Percentiles rank a stretch among this genome's conserved stretches.
Evolutionary conservation across 2,888 invertebrate species (phyloP).

Genomic region (Cryptus armator): DNA sequence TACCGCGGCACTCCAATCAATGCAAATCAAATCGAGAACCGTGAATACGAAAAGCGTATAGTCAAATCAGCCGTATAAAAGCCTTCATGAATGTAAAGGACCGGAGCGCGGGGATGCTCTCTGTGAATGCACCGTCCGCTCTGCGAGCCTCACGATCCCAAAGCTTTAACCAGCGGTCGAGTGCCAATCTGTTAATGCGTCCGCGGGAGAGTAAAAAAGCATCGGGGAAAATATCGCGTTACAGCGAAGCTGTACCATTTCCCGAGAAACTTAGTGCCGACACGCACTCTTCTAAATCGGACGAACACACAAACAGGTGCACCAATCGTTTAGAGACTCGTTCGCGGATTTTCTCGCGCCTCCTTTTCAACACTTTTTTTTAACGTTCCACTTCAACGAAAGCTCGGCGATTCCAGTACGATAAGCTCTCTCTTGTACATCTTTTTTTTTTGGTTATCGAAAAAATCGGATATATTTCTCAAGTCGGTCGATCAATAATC

Average conservation of each 20-base stretch:
- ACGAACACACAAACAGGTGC: constrained; percentile 20
- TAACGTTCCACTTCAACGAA: constrained; percentile 59
- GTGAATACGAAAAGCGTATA: constrained; percentile 81
- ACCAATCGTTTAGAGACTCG: constrained; percentile 40
- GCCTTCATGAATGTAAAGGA: constrained; percentile 84
- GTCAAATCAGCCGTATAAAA: constrained; percentile 84
- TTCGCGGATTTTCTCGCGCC: constrained; percentile 62
- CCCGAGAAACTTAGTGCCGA: constrained; percentile 34
- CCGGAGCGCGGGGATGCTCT: constrained; percentile 79
- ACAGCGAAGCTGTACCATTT: constrained; percentile 35
- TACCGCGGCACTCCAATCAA: constrained; percentile 83
- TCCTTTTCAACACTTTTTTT: constrained; percentile 52
- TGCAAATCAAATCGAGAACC: constrained; percentile 84
- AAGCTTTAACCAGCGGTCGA: constrained; percentile 75
- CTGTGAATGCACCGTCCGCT: constrained; percentile 80
- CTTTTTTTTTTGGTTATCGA: background rate
- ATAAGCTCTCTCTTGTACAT: background rate
- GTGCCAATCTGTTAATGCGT: constrained; percentile 84
- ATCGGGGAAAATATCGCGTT: constrained; percentile 69
- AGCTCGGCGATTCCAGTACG: constrained; percentile 49
- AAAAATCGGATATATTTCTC: background rate
- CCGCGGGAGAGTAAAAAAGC: constrained; percentile 57
- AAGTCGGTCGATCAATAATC: background rate
- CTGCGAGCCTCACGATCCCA: constrained; percentile 36
- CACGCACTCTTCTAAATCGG: constrained; percentile 57